phyloP scores from a whole-genome alignment of 2,113 vertebrate species.

The Myanophis thanlyinensis region DNA sequence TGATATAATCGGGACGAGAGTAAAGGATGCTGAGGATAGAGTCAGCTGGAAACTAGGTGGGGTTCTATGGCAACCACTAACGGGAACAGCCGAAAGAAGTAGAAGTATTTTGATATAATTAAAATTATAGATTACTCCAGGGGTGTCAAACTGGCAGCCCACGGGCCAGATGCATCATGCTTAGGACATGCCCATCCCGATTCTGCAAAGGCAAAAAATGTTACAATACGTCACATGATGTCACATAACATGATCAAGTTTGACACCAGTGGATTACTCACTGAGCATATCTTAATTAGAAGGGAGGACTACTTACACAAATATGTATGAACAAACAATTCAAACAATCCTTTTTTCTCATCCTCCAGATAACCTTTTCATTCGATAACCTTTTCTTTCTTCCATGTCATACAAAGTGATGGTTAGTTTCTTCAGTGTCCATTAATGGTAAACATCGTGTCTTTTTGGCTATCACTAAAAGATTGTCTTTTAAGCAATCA shows the following conservation, averaged over 20 bases:
- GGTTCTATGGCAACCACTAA: too few species aligned
- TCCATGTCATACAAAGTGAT: background rate
- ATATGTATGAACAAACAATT: background rate
- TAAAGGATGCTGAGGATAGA: too few species aligned
- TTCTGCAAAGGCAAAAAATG: too few species aligned
- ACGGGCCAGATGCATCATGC: too few species aligned
- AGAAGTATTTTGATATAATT: background rate
- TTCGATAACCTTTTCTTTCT: background rate
- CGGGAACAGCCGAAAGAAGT: too few species aligned
- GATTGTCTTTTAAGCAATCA: background rate
- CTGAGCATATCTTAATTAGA: background rate
- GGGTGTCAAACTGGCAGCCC: too few species aligned
- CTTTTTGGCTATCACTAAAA: background rate
- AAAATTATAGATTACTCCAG: background rate
- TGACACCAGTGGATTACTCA: background rate
- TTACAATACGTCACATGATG: too few species aligned
- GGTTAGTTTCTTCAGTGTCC: background rate
- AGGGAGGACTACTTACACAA: background rate
- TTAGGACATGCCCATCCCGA: too few species aligned
- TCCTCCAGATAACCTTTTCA: background rate
- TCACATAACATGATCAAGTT: too few species aligned
- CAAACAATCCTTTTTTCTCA: background rate
- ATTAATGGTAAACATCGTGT: background rate
- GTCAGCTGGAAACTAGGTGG: too few species aligned
- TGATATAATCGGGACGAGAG: too few species aligned